Conservation (phyloP, 2,888 invertebrate genomes). For the Thecophora atra region DNA sequence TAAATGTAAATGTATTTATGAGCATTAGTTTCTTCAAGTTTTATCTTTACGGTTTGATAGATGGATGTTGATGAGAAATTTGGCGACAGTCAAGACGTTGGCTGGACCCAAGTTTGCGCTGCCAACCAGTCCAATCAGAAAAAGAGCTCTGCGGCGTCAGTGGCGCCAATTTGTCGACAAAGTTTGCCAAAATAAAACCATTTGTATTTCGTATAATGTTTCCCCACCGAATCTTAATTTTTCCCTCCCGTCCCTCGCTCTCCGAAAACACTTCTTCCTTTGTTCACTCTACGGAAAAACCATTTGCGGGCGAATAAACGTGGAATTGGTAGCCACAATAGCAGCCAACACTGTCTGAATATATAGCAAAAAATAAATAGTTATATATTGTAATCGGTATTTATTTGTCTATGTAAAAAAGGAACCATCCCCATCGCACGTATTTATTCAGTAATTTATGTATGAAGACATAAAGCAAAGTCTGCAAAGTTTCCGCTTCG, state of each 20-base stretch:
- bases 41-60: constrained; percentile 20
- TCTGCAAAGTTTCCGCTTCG: constrained; percentile 20
- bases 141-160: constrained; percentile 59
- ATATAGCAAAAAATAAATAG: background rate
- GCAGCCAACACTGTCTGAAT: background rate
- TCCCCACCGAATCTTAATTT: too few relatives aligned
- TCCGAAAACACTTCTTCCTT: background rate
- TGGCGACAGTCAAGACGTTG: constrained; percentile 38
- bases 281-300: constrained; percentile 23
- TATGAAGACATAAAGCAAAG: background rate
- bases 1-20: background rate
- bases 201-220: constrained; percentile 4
- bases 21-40: background rate
- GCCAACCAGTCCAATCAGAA: constrained; percentile 36
- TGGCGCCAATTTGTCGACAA: constrained; percentile 63
- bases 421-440: background rate
- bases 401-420: background rate
- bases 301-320: constrained; percentile 30
- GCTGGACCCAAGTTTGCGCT: constrained; percentile 33
- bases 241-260: too few relatives aligned
- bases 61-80: constrained; percentile 35
- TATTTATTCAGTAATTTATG: background rate
- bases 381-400: background rate
- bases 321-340: constrained; percentile 28
- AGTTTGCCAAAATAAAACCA: constrained; percentile 55